Evolutionary conservation across 2,113 vertebrate species (phyloP), one percentile per base, ranked within the genome.

Genomic region (Istiophorus platypterus): DNA sequence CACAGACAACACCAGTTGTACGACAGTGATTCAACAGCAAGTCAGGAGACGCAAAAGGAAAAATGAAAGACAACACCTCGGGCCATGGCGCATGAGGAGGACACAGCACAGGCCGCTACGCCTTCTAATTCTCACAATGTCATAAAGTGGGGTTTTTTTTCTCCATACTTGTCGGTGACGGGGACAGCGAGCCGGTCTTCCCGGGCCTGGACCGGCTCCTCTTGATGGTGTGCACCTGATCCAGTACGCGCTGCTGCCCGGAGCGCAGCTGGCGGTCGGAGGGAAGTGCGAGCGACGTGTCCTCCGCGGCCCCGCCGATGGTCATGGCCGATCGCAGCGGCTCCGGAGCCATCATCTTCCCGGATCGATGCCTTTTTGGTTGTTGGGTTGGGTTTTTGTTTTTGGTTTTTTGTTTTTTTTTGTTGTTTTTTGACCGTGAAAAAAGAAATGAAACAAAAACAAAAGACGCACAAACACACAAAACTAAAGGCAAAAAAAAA

Each of bases 251-350:
- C 82, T 86, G 92, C 56, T 90, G 87, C 8, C 95, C 93, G 1
- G 85, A 58, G 82, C 81, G 88, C 84, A 92, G 72, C 3, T 49
- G 83, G 27, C 57, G 20, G 73, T 95, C 95, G 2, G 92, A 92
- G 37, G 95, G 95, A 34, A 95, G n/a, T 29, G 92, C 93, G 47
- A 95, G 93, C 39, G 95, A 95, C n/a, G 95, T 95, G 89, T 95
- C 94, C 29, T 95, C 95, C 18, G 2, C 20, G n/a, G 6, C 2
- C 3, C 29, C 31, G 27, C 29, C 31, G 27, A 17, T 0, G 49
- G 5, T 57, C 72, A 69, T 79, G 3, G 91, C 88, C 11, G 94
- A 94, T 22, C 85, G 86, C 80, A 95, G 73, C 76, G 94, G 92
- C 7, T 93, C 94, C 72, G 69, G 64, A 52, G 62, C 45, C 74